Base-by-base conservation (phyloP, 92 coral and sea anemone species). In the Porites divaricata region DNA sequence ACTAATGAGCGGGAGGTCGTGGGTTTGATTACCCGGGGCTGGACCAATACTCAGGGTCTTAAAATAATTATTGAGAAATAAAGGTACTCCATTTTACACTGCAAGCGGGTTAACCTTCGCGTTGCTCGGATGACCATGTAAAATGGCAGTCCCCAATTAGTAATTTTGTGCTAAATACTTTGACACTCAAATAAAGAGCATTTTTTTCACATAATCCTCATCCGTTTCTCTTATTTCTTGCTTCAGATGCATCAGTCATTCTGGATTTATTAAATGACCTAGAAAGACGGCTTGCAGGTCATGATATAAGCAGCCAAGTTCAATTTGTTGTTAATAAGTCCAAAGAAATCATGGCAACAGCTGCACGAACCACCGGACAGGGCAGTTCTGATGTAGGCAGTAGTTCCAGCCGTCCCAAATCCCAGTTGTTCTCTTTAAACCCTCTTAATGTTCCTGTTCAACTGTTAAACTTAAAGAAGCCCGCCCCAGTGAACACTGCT, bases 391-490 rank as follows among this genome's bases (percentile, higher is more conserved):
- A 81, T 78, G 12, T 66, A 65, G 69, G 67, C 64, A 78, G 74
- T 26, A 77, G 53, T n/a, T 13, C 78, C 0, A 28, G 20, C 19
- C 62, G 63, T 62, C 83, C 82, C 17, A 77, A 64, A 48, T 66
- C 90, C 61, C 77, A 85, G 74, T 90, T 93, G 15, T 88, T 87
- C 6, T 95, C 99, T 10, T 84, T 97, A n/a, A 97, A 97, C 26
- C 99, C 99, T 19, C 78, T 97, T 8, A 89, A 83, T 53, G 91
- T 97, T 0, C 99, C 99, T 3, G 99, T 97, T 13, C 41, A 90
- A n/a, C 81, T 97, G 24, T 79, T 97, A 49, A 97, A 88, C 72
- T 85, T 94, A 71, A 80, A 79, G 50, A 82, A 82, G 28, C 71
- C 48, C 14, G 11, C 86, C 25, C 53, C 73, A 59, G 63, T 49